These are phyloP conservation scores for Euura saliciscinereae DNA, from an alignment of 1,140 invertebrate genomes.

Conservation along the genomic window DNA sequence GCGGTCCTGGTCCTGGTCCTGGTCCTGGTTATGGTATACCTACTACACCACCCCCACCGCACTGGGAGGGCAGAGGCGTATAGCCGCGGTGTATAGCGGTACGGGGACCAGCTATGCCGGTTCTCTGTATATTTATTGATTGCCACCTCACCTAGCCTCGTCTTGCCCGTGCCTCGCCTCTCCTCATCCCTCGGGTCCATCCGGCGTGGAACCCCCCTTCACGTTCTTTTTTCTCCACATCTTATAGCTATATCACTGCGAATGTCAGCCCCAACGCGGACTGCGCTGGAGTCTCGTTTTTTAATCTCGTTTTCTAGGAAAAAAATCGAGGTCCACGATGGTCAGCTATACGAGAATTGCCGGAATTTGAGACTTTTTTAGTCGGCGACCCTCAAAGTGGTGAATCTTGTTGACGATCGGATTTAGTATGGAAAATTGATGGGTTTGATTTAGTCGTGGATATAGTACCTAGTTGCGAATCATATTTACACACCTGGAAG, in stretches of 20 bases:
- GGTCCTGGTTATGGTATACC: background rate
- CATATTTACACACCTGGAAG: too few relatives aligned
- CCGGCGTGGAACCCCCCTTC: constrained; percentile 23
- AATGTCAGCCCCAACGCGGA: background rate
- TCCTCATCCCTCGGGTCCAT: constrained; percentile 18
- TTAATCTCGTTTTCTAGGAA: too few relatives aligned
- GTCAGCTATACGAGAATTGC: too few relatives aligned
- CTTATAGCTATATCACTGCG: background rate
- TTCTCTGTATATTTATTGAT: constrained; percentile 61
- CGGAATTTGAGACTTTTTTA: too few relatives aligned
- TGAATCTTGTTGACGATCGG: too few relatives aligned
- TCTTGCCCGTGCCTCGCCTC: constrained; percentile 24
- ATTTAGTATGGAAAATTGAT: too few relatives aligned
- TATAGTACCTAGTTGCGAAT: too few relatives aligned
- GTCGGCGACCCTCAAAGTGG: too few relatives aligned
- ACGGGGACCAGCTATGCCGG: constrained; percentile 22
- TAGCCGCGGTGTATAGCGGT: background rate
- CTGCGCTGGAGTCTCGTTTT: background rate
- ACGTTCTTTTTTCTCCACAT: constrained; percentile 21
- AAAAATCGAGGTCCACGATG: too few relatives aligned
- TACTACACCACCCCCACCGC: background rate
- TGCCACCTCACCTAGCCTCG: constrained; percentile 52
- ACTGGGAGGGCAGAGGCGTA: background rate
- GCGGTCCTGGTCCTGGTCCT: background rate
- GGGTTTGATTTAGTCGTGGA: too few relatives aligned